Evolutionary conservation across 2,113 vertebrate species (phyloP), one percentile per base, ranked within the genome.

Genomic region (Probosciger aterrimus): DNA sequence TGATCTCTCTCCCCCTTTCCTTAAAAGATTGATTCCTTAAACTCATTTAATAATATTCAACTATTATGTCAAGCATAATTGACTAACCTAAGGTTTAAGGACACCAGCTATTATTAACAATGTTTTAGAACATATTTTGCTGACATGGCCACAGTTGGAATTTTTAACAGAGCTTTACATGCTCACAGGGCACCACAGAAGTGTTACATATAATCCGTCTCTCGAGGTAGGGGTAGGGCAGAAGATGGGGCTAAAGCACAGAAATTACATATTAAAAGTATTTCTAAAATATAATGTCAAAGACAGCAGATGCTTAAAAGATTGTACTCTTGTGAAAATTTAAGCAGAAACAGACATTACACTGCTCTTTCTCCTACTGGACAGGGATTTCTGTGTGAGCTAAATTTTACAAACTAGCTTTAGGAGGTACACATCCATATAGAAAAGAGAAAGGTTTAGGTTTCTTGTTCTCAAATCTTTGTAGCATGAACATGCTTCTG

Each of bases 61-160:
- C 49, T 30, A 50, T 77, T 33, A 49, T 22, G 64, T 91, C 62
- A 97, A 81, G 85, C 82, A 64, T 88, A 91, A 93, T 47, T 88
- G 85, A 86, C 59, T 86, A 93, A 92, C 44, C 55, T 80, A 86
- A 96, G 73, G 88, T 94, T 82, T 94, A 88, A 97, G 96, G 47
- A 87, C 41, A 91, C 81, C 67, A 88, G 30, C 62, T 90, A 64
- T 95, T 95, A 95, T 84, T 94, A 96, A 95, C 74, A 35, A 95
- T 78, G 53, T 94, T 96, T 95, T 90, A 96, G 93, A 83, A 57
- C n/a, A 88, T 20, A 65, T 91, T 91, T 95, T 65, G 44, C 86
- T 85, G 55, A 79, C 3, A 7, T 37, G 14, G 82, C 75, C 84
- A 91, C 44, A 65, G 59, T 23, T 71, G 37, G 60, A 93, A 76